Evolutionary conservation across 2,113 vertebrate species (phyloP).

Genomic region (Acinonyx jubatus): DNA sequence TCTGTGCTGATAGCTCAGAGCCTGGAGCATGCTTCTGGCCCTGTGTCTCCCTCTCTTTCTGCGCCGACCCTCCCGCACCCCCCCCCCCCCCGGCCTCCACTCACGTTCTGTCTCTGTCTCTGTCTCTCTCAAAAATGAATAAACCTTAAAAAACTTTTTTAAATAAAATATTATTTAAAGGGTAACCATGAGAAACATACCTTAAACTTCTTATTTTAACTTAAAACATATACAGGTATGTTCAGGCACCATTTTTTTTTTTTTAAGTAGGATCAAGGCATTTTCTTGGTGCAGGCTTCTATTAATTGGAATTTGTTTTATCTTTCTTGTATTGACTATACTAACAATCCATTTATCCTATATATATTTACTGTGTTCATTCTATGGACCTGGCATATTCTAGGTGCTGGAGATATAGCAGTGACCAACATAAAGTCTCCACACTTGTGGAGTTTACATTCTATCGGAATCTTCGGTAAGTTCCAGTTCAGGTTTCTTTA

Average conservation of each 20-base stretch:
- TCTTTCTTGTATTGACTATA: neutral
- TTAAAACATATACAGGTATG: neutral
- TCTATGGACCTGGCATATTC: neutral
- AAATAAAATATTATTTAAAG: neutral
- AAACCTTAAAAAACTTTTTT: no score
- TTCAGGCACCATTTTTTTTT: neutral
- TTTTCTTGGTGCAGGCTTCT: neutral
- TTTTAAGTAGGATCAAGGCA: neutral
- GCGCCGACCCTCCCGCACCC: rapidly evolving
- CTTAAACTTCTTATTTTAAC: neutral
- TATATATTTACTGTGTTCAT: neutral
- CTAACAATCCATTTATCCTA: neutral
- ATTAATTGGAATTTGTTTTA: neutral
- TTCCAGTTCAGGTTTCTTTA: neutral
- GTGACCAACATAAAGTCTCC: neutral
- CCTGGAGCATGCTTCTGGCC: no score
- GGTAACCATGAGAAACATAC: neutral
- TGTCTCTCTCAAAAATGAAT: no score
- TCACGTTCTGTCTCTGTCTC: no score
- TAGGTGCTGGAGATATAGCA: neutral
- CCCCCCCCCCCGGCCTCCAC: no score
- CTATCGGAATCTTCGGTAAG: neutral
- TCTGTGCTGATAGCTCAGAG: no score
- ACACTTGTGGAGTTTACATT: neutral
- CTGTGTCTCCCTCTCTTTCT: no score